These are phyloP conservation scores for Pelochelys cantorii DNA, from an alignment of 2,797 vertebrate genomes.

Conservation along the genomic window DNA sequence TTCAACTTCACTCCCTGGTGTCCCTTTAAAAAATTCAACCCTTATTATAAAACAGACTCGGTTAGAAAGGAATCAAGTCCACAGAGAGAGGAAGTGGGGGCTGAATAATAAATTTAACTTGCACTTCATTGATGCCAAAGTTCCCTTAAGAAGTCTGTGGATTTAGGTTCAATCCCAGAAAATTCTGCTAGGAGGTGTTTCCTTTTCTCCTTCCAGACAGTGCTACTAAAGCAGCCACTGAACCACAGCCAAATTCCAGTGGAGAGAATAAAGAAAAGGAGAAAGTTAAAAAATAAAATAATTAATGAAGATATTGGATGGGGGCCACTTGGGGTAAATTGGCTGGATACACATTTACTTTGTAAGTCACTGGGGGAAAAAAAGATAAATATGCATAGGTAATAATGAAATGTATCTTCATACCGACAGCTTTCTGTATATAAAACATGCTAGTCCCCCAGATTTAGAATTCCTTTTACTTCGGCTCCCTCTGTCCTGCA, in stretches of 20 bases:
- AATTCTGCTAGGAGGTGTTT: constrained; percentile 46
- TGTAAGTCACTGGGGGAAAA: background rate
- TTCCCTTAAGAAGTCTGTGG: constrained; percentile 48
- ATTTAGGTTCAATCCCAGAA: constrained; percentile 4
- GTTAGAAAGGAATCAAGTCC: background rate
- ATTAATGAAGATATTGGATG: background rate
- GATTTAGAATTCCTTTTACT: background rate
- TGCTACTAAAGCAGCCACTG: background rate
- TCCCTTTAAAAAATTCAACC: background rate
- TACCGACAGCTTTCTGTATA: background rate
- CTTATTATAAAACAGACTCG: background rate
- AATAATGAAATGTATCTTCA: background rate
- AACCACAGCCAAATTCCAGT: background rate
- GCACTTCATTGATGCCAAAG: accelerated
- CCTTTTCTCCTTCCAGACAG: constrained; percentile 41
- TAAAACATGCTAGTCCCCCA: background rate
- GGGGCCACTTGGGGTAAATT: background rate
- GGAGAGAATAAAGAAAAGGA: constrained; percentile 21
- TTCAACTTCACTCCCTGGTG: background rate
- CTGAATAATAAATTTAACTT: background rate
- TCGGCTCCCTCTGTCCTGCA: background rate
- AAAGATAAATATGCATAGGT: background rate
- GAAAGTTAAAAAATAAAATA: constrained; percentile 26
- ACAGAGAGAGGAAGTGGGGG: background rate
- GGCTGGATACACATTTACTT: background rate